Conservation (phyloP, 2,797 vertebrate genomes). For the Pseudochirops cupreus region DNA sequence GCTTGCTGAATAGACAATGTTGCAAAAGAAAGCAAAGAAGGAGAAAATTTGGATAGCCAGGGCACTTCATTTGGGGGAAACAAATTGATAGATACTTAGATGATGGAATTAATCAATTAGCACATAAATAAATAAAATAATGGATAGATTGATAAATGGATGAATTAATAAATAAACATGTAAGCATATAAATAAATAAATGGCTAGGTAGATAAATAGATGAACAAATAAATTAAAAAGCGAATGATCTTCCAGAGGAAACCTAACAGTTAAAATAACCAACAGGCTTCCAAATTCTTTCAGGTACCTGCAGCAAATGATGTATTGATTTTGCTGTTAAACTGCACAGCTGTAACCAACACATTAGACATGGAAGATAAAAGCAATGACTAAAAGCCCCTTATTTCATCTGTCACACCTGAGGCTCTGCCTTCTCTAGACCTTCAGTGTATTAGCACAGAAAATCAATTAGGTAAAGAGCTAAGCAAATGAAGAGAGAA, state of each 20-base stretch:
- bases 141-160: background rate
- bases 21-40: constrained; percentile 1
- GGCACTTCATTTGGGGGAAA: constrained; percentile 6
- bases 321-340: constrained; percentile 89
- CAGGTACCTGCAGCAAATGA: constrained; percentile 85
- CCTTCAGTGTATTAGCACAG: constrained; percentile 87
- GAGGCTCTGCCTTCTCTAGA: constrained; percentile 86
- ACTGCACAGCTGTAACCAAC: constrained; percentile 88
- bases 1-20: constrained; percentile 46
- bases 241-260: constrained; percentile 67
- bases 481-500: constrained; percentile 87
- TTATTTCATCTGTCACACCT: constrained; percentile 89
- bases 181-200: constrained; percentile 25
- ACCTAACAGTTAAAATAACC: constrained; percentile 85
- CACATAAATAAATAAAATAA: constrained; percentile 6
- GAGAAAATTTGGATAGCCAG: background rate
- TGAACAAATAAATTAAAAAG: constrained; percentile 51
- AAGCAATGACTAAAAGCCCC: constrained; percentile 87
- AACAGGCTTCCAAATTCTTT: constrained; percentile 83
- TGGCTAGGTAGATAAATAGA: background rate
- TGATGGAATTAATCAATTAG: constrained; percentile 4
- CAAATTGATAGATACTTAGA: background rate
- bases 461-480: constrained; percentile 90
- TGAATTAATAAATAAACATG: constrained; percentile 8
- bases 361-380: constrained; percentile 89